Evolutionary conservation across 2,797 vertebrate genomes (phyloP).

Genomic region (Crax fasciolata): DNA sequence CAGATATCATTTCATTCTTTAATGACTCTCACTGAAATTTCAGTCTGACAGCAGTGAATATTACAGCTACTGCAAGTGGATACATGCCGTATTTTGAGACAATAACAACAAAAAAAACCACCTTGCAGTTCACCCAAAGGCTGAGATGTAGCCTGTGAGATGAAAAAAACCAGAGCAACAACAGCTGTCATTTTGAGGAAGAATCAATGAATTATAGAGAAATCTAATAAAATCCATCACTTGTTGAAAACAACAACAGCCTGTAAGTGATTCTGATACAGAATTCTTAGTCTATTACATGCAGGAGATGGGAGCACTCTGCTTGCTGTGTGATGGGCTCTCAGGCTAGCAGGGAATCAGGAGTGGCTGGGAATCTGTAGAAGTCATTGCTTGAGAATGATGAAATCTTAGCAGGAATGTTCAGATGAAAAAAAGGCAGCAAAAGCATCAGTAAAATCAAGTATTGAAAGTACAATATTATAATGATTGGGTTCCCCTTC

Average conservation of each 20-base stretch:
- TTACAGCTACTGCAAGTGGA: not conserved
- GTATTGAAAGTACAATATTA: not conserved
- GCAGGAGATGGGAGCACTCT: not conserved
- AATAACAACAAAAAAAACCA: not conserved
- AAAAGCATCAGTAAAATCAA: not conserved
- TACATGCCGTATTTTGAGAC: not conserved
- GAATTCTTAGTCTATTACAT: not conserved
- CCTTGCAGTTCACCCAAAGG: not conserved
- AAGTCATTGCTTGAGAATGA: not conserved
- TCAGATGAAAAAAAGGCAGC: not conserved
- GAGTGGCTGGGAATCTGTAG: not conserved
- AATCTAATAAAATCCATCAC: not conserved
- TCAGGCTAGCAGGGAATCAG: not conserved
- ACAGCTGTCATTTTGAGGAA: not conserved
- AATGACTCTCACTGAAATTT: not conserved
- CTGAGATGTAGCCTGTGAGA: not conserved
- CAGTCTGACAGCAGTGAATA: not conserved
- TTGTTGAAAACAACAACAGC: not conserved
- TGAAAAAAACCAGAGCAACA: not conserved
- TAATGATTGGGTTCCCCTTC: not conserved
- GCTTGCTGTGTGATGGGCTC: not conserved
- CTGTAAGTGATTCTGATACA: not conserved
- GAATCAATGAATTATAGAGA: not conserved
- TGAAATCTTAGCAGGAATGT: not conserved
- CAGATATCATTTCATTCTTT: not conserved